These are phyloP conservation scores for Chelidonichthys spinosus DNA, from an alignment of 2,797 vertebrate species.

Conservation along the genomic window DNA sequence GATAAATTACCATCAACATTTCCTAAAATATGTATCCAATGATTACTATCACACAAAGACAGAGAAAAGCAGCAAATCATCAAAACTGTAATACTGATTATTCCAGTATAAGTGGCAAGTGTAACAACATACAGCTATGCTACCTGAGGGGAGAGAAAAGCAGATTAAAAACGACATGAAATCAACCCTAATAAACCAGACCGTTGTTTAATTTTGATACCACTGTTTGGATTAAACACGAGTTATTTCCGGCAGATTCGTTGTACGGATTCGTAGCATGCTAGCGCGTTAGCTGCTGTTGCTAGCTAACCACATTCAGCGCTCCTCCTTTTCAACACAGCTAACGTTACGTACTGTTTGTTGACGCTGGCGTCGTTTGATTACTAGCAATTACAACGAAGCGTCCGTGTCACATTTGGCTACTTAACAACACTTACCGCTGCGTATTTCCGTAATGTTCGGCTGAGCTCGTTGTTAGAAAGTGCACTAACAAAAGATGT, in stretches of 20 bases:
- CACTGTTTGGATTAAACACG: not conserved
- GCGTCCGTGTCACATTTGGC: fast-evolving
- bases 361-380: not conserved
- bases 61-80: not conserved
- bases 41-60: not conserved
- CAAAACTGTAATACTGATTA: not conserved
- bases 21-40: not conserved
- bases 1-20: not conserved
- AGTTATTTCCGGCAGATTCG: not conserved
- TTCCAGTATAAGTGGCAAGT: not conserved
- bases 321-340: not conserved
- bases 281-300: slow-evolving; percentile 44
- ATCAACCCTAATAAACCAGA: not conserved
- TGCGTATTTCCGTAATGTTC: slow-evolving; percentile 8
- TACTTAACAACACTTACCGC: slow-evolving; percentile 18
- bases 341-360: not conserved
- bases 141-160: not conserved
- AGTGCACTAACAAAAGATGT: slow-evolving; percentile 38
- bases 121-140: not conserved
- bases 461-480: slow-evolving; percentile 12
- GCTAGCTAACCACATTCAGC: slow-evolving; percentile 19
- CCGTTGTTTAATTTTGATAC: not conserved
- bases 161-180: not conserved
- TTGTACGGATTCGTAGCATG: not conserved
- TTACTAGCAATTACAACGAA: no score